Conservation (phyloP, 2,888 invertebrate genomes). For the Diplolepis rosae region DNA sequence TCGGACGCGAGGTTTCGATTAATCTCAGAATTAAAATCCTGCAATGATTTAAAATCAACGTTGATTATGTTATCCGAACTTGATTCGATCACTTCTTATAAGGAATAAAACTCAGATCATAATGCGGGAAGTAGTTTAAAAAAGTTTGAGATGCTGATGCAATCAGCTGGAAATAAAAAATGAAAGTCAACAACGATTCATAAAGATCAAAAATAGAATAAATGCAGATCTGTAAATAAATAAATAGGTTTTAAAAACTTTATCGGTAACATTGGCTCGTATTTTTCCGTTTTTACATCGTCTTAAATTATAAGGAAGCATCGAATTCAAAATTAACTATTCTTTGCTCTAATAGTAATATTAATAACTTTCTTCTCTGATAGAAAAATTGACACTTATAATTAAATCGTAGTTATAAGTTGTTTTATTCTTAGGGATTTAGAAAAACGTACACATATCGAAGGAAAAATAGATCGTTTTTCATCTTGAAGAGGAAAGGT, state of each 20-base stretch:
- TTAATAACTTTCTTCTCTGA: too few relatives aligned
- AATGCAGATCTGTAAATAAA: background rate
- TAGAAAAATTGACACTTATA: too few relatives aligned
- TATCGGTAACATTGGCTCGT: background rate
- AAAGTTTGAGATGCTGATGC: background rate
- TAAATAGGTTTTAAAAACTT: background rate
- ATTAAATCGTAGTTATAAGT: too few relatives aligned
- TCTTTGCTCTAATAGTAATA: too few relatives aligned
- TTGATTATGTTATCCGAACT: constrained; percentile 1
- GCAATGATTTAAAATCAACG: too few relatives aligned
- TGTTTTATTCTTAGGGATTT: too few relatives aligned
- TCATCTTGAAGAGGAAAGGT: too few relatives aligned
- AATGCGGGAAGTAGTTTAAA: background rate
- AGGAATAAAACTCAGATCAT: background rate
- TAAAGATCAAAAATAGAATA: background rate
- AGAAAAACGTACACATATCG: too few relatives aligned
- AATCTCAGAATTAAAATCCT: background rate
- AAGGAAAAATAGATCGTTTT: too few relatives aligned
- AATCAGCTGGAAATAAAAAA: background rate
- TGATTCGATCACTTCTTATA: background rate
- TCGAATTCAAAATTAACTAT: too few relatives aligned
- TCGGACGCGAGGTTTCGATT: background rate
- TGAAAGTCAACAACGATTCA: background rate
- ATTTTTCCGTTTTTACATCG: background rate
- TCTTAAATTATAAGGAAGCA: too few relatives aligned